Evolutionary conservation across 2,888 invertebrate genomes (phyloP), one percentile per base, ranked within the genome.

Genomic region (Ptilodon capucinus): DNA sequence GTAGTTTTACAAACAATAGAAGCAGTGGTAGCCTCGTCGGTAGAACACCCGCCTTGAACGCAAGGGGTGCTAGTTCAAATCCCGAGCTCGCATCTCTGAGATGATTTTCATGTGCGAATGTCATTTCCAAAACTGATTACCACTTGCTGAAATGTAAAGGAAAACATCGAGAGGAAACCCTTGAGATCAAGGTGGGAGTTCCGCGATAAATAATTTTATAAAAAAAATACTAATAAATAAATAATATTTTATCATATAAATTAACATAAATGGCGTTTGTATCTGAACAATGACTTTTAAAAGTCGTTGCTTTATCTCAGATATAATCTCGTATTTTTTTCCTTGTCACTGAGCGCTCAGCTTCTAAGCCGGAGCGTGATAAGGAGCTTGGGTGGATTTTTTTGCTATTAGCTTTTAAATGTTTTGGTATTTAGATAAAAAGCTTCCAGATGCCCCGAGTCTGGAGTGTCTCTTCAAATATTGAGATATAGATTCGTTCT

Each of bases 281-380:
- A 57, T 59, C 66, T 65, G 61, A 60, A 65, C 66, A 66, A 66
- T 61, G 64, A 54, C 54, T 59, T 61, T n/a, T 58, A 54, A 64
- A 60, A 61, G 61, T 63, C 49, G 53, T 51, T 53, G 50, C 48
- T 51, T 64, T 76, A 76, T 79, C 75, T 66, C 40, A 51, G 63
- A 59, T 64, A 51, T 68, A 75, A 79, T 79, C 74, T 64, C 54
- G 60, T 71, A n/a, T n/a, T n/a, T 71, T 77, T 69, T 62, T 61
- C 60, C 66, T 71, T 71, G 70, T 76, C 79, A 64, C 72, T 69
- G 74, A 77, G 76, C 76, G 75, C 75, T 72, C 51, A 60, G 61
- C 65, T 60, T 55, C 54, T 51, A 66, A 71, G 69, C 70, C 67
- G 50, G 40, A 16, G 42, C 32, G 38, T 67, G 78, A 76, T 76